Base-by-base conservation (phyloP, 2,888 invertebrate species). In the Cistogaster globosa region DNA sequence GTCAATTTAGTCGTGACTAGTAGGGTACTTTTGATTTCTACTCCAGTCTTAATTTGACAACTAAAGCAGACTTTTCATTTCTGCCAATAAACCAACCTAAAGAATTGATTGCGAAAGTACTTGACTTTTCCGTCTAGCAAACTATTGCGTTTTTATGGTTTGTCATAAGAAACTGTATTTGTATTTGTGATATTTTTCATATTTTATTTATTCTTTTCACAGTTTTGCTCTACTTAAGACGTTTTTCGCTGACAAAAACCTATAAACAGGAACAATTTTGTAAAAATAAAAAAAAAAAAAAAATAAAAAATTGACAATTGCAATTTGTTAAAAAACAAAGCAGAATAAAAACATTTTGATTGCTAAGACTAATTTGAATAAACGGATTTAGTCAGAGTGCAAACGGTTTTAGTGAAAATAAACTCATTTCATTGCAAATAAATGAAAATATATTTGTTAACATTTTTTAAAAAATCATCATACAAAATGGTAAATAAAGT, bases 191-290 rank as follows among this genome's bases (percentile, higher is more conserved):
- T 74, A 67, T 60, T 74, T 80, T 45, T 67, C 67, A 9, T 67
- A 11, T 58, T 69, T 79, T 71, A 60, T 68, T 83, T 57, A 84
- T 79, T 75, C 62, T 14, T 58, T 69, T 51, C 38, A 79, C 2
- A 79, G 48, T 58, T 42, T 77, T 71, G 83, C 77, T 83, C 83
- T 76, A 77, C 80, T 83, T 86, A 20, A 86, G 76, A 85, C 75
- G 62, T 48, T 68, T 68, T 79, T 81, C 65, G 78, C 82, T 85
- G 78, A 79, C 78, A 75, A 74, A 65, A 77, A 36, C 20, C 69
- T 14, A 18, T 0, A 69, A n/a, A 62, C 67, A 62, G 14, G 60
- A 55, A 42, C 63, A 42, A 69, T 74, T 81, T 81, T 14, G 26
- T 62, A 45, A 32, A 63, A 57, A 57, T 32, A 62, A 68, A 26